Conservation (phyloP, 2,797 vertebrate species). For the Scleropages formosus region DNA sequence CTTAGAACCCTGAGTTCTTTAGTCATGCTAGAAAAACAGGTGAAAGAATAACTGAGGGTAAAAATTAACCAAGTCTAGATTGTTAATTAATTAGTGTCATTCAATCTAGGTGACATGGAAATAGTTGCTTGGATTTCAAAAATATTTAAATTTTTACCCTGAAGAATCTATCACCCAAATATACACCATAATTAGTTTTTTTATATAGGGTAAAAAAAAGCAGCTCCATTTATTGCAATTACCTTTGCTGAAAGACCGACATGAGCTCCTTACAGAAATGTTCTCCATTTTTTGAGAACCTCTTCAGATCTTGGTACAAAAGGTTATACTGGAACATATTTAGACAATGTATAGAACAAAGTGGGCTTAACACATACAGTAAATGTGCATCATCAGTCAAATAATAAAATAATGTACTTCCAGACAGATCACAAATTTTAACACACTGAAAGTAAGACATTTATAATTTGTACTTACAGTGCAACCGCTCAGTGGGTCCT, state of each 20-base stretch:
- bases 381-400: not conserved
- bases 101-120: too few relatives aligned
- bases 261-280: constrained; percentile 83
- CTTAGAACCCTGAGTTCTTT: not conserved
- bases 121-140: too few relatives aligned
- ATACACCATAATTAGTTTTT: too few relatives aligned
- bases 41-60: too few relatives aligned
- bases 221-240: constrained; percentile 22
- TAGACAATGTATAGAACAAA: too few relatives aligned
- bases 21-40: not conserved
- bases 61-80: too few relatives aligned
- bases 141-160: too few relatives aligned
- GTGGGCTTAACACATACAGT: not conserved
- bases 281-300: constrained; percentile 81
- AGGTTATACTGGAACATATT: constrained; percentile 75
- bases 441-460: not conserved
- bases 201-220: not conserved
- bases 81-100: too few relatives aligned
- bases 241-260: constrained; percentile 84
- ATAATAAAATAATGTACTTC: not conserved
- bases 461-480: constrained; percentile 70
- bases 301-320: constrained; percentile 82
- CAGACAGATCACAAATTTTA: not conserved
- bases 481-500: constrained; percentile 75
- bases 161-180: too few relatives aligned